phyloP scores from a whole-genome alignment of 2,113 vertebrate species.

The Maccullochella peelii region DNA sequence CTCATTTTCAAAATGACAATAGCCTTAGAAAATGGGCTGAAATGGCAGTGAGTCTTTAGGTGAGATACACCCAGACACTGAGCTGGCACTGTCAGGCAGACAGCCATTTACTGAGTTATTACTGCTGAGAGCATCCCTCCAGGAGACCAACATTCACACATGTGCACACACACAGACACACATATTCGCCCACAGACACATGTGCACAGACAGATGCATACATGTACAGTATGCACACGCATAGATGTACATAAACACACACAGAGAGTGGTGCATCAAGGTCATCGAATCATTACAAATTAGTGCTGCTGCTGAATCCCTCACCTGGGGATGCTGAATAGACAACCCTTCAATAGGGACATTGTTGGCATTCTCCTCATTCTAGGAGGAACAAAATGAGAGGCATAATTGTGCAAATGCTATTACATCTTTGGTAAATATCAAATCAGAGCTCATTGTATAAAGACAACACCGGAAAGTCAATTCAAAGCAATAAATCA shows the following conservation, averaged over 20 bases:
- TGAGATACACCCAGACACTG: conserved; percentile 57
- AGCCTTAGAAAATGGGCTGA: conserved; percentile 63
- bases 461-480: conserved; percentile 36
- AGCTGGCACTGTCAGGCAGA: conserved; percentile 58
- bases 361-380: conserved; percentile 84
- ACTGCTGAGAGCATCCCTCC: conserved; percentile 74
- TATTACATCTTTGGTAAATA: conserved; percentile 52
- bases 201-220: conserved; percentile 1
- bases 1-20: conserved; percentile 71
- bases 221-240: not conserved
- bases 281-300: conserved; percentile 80
- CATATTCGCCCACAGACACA: not conserved
- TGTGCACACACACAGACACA: not conserved
- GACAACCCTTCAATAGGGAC: conserved; percentile 88
- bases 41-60: conserved; percentile 53
- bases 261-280: conserved; percentile 48
- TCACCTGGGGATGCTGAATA: conserved; percentile 88
- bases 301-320: conserved; percentile 60
- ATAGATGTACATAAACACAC: conserved; percentile 32
- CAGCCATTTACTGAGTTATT: conserved; percentile 75
- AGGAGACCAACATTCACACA: conserved; percentile 47
- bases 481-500: conserved; percentile 36
- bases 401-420: conserved; percentile 63
- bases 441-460: conserved; percentile 46
- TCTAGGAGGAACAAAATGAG: conserved; percentile 76